phyloP scores from a whole-genome alignment of 2,888 invertebrate genomes.

The Coenonympha arcania region DNA sequence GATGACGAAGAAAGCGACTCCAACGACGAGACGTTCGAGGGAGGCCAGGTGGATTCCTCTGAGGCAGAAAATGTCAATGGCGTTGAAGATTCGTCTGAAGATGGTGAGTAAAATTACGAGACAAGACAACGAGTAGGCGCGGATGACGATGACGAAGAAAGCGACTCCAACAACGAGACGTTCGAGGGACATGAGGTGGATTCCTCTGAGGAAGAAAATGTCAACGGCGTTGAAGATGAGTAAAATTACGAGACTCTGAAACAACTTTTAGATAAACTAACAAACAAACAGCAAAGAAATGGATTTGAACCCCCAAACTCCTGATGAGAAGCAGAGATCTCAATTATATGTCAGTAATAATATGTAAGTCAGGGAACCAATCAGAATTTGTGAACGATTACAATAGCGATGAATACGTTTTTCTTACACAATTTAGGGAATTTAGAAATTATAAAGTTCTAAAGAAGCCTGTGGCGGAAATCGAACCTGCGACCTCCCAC shows the following conservation, averaged over 20 bases:
- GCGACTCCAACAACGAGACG: constrained; percentile 78
- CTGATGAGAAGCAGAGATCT: no score
- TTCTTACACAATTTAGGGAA: no score
- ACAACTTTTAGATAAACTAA: no score
- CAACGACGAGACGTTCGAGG: constrained; percentile 79
- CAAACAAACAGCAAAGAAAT: no score
- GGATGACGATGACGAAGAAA: constrained; percentile 69
- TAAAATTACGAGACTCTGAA: constrained; percentile 71
- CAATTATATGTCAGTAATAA: no score
- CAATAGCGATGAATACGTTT: no score
- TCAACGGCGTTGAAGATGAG: constrained; percentile 67
- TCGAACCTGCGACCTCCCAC: no score
- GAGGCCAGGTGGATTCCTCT: constrained; percentile 67
- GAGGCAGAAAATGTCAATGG: constrained; percentile 68
- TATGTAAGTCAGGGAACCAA: no score
- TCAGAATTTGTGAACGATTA: no score
- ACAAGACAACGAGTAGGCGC: constrained; percentile 67
- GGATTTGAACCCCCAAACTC: no score
- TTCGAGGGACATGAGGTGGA: constrained; percentile 76
- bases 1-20: constrained; percentile 76
- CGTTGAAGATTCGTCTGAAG: constrained; percentile 62
- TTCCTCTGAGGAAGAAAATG: constrained; percentile 64
- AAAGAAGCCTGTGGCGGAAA: no score
- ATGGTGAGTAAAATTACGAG: constrained; percentile 42
- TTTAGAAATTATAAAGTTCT: no score